Conservation (phyloP, 2,888 invertebrate genomes). For the Drosophila heteroneura region DNA sequence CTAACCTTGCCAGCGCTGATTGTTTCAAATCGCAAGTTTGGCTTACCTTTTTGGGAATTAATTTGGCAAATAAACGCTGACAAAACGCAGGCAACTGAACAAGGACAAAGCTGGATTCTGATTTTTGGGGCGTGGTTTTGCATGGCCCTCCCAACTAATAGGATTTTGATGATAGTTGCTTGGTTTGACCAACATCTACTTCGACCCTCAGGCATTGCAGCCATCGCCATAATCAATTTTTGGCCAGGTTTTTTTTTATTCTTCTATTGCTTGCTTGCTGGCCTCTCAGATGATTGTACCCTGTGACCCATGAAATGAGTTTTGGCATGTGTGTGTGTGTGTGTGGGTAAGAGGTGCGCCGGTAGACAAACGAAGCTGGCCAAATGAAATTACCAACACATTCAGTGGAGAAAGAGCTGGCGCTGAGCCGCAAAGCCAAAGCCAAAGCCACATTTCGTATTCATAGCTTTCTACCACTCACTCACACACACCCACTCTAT, state of each 20-base stretch:
- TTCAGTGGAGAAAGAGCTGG: constrained; percentile 54
- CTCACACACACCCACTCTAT: constrained; percentile 3
- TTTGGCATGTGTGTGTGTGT: constrained; percentile 79
- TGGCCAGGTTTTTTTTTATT: constrained; percentile 61
- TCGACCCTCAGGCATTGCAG: constrained; percentile 55
- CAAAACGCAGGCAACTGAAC: constrained; percentile 75
- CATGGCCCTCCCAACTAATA: constrained; percentile 73
- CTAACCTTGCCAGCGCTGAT: constrained; percentile 65
- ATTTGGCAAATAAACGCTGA: constrained; percentile 80
- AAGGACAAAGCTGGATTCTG: constrained; percentile 63
- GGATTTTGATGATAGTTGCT: constrained; percentile 83
- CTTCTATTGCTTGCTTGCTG: constrained; percentile 41
- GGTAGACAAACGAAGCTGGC: constrained; percentile 34
- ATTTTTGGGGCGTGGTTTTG: constrained; percentile 33
- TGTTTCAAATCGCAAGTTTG: constrained; percentile 82
- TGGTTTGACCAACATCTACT: constrained; percentile 39
- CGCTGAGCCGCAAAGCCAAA: constrained; percentile 54
- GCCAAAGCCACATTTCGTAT: constrained; percentile 72
- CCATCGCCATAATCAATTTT: constrained; percentile 76
- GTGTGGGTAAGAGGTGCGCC: constrained; percentile 50
- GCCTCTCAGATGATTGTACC: constrained; percentile 81
- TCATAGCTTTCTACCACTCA: constrained; percentile 60
- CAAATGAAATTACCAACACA: constrained; percentile 67
- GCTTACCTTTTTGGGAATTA: constrained; percentile 82
- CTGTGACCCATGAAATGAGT: constrained; percentile 86